Evolutionary conservation across 2,888 invertebrate species (phyloP), one percentile per base, ranked within the genome.

Genomic region (Drosophila koepferae): DNA sequence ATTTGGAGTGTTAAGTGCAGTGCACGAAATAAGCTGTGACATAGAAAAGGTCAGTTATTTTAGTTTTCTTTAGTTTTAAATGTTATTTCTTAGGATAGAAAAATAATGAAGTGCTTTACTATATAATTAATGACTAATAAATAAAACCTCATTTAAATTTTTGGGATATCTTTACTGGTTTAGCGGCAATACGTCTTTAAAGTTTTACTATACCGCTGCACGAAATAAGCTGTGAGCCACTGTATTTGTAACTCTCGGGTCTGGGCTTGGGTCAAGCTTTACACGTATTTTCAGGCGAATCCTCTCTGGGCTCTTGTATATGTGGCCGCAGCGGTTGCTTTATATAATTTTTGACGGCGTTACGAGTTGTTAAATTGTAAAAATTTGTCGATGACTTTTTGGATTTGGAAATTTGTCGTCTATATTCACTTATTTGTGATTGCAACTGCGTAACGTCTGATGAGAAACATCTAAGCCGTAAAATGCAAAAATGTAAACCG

Each of bases 201-300:
- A n/a, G n/a, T n/a, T n/a, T n/a, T n/a, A n/a, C n/a, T n/a, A n/a
- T n/a, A n/a, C n/a, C n/a, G n/a, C n/a, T n/a, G n/a, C n/a, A n/a
- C n/a, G n/a, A n/a, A n/a, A n/a, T n/a, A n/a, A n/a, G n/a, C n/a
- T n/a, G n/a, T n/a, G n/a, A n/a, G n/a, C n/a, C n/a, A n/a, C n/a
- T n/a, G n/a, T n/a, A 77, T 68, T 72, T 66, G 78, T 81, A 81
- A 81, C 82, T 73, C 59, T 73, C 48, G 86, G 82, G 80, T 63
- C 69, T 48, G 90, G 88, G 88, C 84, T 90, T 90, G 84, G 90
- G 80, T 76, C 66, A 68, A 88, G 89, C 86, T 78, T 90, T 86
- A 76, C 66, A 76, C 68, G 86, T 85, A 71, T 74, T 89, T 84
- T 90, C 90, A 90, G 90, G 88, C 82, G 74, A 76, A 72, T 85